phyloP scores from a whole-genome alignment of 1,140 invertebrate genomes.

The Papilio machaon region DNA sequence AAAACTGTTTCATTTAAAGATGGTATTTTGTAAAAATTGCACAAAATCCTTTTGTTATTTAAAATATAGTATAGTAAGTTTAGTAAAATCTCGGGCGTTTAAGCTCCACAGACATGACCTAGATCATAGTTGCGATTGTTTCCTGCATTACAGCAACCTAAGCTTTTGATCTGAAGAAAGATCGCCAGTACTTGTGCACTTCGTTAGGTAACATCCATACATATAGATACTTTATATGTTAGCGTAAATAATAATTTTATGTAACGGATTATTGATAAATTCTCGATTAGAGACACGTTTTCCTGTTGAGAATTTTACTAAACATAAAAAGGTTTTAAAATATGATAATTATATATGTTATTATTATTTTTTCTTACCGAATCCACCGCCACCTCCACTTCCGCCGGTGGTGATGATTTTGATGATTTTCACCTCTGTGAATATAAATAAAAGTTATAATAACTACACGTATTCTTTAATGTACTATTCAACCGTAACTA shows the following conservation, averaged over 20 bases:
- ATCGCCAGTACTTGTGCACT: constrained; percentile 2
- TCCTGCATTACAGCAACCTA: constrained; percentile 29
- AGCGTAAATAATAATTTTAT: not conserved
- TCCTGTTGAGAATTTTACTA: not conserved
- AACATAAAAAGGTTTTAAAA: not conserved
- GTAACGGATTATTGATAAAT: not conserved
- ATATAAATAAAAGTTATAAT: not conserved
- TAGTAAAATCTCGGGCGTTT: not conserved
- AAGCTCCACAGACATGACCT: constrained; percentile 11
- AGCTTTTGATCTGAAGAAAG: constrained; percentile 32
- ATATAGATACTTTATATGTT: constrained; percentile 25
- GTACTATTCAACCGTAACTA: no score
- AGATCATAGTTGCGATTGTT: constrained; percentile 21
- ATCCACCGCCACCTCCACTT: constrained; percentile 58
- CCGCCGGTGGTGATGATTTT: constrained; percentile 61
- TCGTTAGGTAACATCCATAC: constrained; percentile 10
- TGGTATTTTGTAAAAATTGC: not conserved
- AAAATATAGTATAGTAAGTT: not conserved
- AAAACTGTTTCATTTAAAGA: not conserved
- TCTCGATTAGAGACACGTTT: not conserved
- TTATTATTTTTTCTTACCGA: constrained; percentile 47
- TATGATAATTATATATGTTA: not conserved
- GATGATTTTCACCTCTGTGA: constrained; percentile 67
- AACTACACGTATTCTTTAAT: not conserved
- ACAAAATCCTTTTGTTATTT: no score